Conservation (phyloP, 2,888 invertebrate species). For the Cremastobaeus sp. region DNA sequence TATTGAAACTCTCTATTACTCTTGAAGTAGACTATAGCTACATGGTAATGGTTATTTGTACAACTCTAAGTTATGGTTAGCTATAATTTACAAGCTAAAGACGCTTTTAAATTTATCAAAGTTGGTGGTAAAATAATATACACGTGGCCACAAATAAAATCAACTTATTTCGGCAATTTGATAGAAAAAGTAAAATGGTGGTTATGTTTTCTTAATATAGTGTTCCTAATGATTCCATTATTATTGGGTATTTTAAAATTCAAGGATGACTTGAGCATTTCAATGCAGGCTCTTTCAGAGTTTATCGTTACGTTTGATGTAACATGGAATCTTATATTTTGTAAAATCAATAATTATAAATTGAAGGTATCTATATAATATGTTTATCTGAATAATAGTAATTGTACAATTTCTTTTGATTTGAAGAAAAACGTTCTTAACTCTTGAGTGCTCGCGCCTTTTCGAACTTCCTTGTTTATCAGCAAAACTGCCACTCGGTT, state of each 20-base stretch:
- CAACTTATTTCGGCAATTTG: too few relatives aligned
- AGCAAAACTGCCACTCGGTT: too few relatives aligned
- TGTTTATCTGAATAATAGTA: background rate
- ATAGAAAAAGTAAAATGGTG: constrained; percentile 64
- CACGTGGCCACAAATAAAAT: too few relatives aligned
- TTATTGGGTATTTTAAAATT: constrained; percentile 63
- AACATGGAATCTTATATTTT: constrained; percentile 66
- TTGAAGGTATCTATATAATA: constrained; percentile 63
- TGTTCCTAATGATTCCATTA: constrained; percentile 63
- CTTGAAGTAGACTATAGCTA: too few relatives aligned
- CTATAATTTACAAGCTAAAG: too few relatives aligned
- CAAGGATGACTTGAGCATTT: constrained; percentile 52
- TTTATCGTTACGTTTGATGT: constrained; percentile 66
- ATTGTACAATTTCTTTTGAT: background rate
- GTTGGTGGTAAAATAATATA: too few relatives aligned
- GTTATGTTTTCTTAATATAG: constrained; percentile 61
- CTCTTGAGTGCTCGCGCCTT: too few relatives aligned
- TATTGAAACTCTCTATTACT: too few relatives aligned
- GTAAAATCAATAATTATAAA: constrained; percentile 59
- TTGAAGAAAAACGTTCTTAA: background rate
- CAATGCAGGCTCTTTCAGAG: constrained; percentile 68
- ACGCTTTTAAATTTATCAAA: too few relatives aligned
- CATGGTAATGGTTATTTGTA: too few relatives aligned
- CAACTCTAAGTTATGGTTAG: too few relatives aligned
- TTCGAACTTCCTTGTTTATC: too few relatives aligned